Conservation (phyloP, 2,113 vertebrate species). For the Chaenogobius annularis region DNA sequence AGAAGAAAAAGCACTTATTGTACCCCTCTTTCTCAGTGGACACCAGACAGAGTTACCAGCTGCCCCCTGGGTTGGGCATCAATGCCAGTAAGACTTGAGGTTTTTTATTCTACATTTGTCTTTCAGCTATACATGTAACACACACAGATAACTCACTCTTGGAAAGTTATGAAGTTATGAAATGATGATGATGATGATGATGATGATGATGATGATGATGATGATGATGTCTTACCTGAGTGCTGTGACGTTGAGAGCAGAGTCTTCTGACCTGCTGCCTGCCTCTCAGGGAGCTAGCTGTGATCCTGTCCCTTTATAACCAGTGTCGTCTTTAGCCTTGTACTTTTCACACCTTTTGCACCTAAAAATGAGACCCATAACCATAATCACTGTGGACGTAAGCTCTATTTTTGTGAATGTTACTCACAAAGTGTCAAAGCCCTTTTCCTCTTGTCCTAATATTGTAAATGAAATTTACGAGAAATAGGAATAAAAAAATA, state of each 20-base stretch:
- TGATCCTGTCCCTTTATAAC: constrained; percentile 65
- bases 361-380: constrained; percentile 76
- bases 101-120: constrained; percentile 30
- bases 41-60: constrained; percentile 68
- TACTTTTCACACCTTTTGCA: constrained; percentile 72
- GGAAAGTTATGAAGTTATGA: constrained; percentile 26
- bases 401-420: constrained; percentile 80
- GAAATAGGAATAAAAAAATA: constrained; percentile 57
- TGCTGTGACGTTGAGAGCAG: constrained; percentile 60
- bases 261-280: constrained; percentile 47
- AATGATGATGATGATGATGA: constrained; percentile 39
- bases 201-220: no score
- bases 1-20: constrained; percentile 63
- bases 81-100: constrained; percentile 56
- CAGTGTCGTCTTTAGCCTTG: constrained; percentile 66
- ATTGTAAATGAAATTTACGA: constrained; percentile 67
- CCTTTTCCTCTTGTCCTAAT: constrained; percentile 72
- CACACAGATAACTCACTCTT: constrained; percentile 42
- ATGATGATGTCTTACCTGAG: constrained; percentile 57
- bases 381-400: constrained; percentile 80
- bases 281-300: constrained; percentile 78
- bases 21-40: constrained; percentile 54
- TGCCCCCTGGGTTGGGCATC: constrained; percentile 65
- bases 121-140: constrained; percentile 40
- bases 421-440: constrained; percentile 76